Evolutionary conservation across 2,888 invertebrate genomes (phyloP).

Genomic region (Drosophila birchii): DNA sequence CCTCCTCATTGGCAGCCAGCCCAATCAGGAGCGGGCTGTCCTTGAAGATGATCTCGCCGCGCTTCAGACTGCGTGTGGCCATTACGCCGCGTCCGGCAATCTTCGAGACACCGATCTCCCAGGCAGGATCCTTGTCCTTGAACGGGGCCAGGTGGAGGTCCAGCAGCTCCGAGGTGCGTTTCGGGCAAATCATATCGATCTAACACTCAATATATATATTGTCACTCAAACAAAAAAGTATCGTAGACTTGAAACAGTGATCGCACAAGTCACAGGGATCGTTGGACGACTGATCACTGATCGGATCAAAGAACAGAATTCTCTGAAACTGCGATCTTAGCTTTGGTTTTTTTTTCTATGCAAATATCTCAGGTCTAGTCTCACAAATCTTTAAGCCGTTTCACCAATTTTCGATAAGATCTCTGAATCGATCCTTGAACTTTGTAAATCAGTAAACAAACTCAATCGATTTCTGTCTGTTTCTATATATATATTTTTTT

Average conservation of each 20-base stretch:
- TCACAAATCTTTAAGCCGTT: not conserved
- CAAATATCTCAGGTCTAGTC: not conserved
- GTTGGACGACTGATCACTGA: not conserved
- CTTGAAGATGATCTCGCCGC: conserved; percentile 90
- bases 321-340: not conserved
- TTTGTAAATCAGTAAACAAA: not conserved
- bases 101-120: conserved; percentile 87
- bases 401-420: no score
- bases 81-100: conserved; percentile 90
- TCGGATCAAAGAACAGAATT: not conserved
- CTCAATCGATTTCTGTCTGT: not conserved
- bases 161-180: conserved; percentile 82
- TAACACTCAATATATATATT: not conserved
- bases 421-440: not conserved
- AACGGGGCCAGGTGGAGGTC: conserved; percentile 81
- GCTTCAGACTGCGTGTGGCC: conserved; percentile 87
- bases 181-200: conserved; percentile 80
- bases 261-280: not conserved
- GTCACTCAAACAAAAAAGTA: conserved; percentile 31
- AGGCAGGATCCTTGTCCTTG: conserved; percentile 84
- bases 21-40: conserved; percentile 90
- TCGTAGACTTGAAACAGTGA: not conserved
- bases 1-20: conserved; percentile 86
- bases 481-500: no score
- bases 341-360: not conserved